Conservation (phyloP, 1,140 invertebrate genomes). For the Agrilus planipennis region DNA sequence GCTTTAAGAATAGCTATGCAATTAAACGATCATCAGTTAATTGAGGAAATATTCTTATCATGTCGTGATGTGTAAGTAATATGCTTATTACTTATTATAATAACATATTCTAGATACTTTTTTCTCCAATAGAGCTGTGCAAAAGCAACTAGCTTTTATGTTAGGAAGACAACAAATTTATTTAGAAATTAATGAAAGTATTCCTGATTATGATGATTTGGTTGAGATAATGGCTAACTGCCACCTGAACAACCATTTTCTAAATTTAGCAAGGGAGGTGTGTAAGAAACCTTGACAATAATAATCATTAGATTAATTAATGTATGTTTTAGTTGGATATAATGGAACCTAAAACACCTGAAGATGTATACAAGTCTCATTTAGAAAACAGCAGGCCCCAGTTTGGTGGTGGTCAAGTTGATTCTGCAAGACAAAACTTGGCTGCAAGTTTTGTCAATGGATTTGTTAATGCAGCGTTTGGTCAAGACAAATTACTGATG, state of each 20-base stretch:
- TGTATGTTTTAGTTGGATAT: constrained; percentile 70
- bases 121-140: constrained; percentile 56
- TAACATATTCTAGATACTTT: not conserved
- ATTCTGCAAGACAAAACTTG: constrained; percentile 92
- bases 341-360: constrained; percentile 98
- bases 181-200: constrained; percentile 56
- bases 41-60: constrained; percentile 76
- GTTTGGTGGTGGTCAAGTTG: constrained; percentile 74
- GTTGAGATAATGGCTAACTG: constrained; percentile 95
- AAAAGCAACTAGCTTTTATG: constrained; percentile 97
- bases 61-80: constrained; percentile 74
- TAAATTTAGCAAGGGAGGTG: constrained; percentile 89
- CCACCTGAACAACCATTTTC: constrained; percentile 91
- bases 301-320: not conserved
- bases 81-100: constrained; percentile 1
- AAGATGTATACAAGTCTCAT: constrained; percentile 99
- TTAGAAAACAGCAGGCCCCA: constrained; percentile 82
- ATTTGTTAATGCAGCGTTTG: constrained; percentile 98
- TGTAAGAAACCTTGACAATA: constrained; percentile 6
- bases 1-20: constrained; percentile 91
- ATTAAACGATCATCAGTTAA: constrained; percentile 75
- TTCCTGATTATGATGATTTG: constrained; percentile 75
- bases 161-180: constrained; percentile 92
- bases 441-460: constrained; percentile 99
- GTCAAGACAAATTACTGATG: constrained; percentile 90